These are phyloP conservation scores for Poicephalus gulielmi DNA, from an alignment of 2,113 vertebrate genomes.

Conservation along the genomic window DNA sequence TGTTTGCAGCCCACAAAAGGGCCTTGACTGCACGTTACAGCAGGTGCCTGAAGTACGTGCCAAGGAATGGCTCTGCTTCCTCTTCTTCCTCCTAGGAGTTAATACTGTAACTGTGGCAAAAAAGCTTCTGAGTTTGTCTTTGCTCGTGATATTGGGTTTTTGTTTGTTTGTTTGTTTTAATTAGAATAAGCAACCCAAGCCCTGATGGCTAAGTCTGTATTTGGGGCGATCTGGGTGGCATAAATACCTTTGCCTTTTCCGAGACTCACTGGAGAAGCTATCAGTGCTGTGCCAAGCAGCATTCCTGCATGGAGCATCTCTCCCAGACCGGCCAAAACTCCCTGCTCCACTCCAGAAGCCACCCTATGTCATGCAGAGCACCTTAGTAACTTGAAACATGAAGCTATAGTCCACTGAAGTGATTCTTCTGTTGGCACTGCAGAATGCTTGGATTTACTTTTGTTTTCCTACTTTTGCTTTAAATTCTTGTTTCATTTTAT, in stretches of 20 bases:
- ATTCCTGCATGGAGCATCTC: too few relatives aligned
- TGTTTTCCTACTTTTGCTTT: neutral
- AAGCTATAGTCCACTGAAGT: neutral
- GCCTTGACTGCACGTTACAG: neutral
- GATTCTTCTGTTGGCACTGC: neutral
- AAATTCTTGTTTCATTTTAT: neutral
- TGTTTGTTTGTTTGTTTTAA: neutral
- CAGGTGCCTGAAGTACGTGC: neutral
- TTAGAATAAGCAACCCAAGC: neutral
- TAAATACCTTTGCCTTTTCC: neutral
- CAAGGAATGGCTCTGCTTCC: neutral
- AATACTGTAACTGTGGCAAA: neutral
- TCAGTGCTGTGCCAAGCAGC: neutral
- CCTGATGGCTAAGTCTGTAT: neutral
- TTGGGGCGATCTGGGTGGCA: neutral
- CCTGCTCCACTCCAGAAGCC: neutral
- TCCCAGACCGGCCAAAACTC: neutral
- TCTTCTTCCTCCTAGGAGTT: neutral
- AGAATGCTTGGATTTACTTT: neutral
- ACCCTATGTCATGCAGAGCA: accelerated
- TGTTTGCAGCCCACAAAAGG: neutral
- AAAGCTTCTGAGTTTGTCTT: neutral
- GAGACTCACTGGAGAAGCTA: neutral
- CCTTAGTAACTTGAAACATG: neutral
- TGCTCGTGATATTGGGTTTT: neutral